Evolutionary conservation across 2,797 vertebrate species (phyloP).

Genomic region (Sebastes nivosus): DNA sequence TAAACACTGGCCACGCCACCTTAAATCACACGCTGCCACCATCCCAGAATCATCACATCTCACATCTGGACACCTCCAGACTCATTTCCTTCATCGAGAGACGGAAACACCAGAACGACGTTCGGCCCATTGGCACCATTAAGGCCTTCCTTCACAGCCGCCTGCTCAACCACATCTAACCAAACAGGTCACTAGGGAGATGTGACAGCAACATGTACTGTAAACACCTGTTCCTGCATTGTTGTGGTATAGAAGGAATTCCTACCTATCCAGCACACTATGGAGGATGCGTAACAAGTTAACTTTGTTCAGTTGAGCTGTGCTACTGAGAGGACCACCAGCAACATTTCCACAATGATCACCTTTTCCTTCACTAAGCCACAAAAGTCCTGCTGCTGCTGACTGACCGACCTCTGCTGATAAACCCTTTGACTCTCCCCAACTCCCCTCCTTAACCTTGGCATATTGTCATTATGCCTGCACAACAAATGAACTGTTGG

Average conservation of each 20-base stretch:
- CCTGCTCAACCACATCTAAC: conserved; percentile 89
- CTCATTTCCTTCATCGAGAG: conserved; percentile 95
- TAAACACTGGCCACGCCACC: conserved; percentile 22
- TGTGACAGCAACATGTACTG: background rate
- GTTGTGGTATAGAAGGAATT: background rate
- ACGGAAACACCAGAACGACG: conserved; percentile 95
- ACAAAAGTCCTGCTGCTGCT: conserved; percentile 88
- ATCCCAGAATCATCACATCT: conserved; percentile 55
- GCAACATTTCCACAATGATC: conserved; percentile 69
- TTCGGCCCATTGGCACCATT: conserved; percentile 88
- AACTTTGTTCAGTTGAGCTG: conserved; percentile 26
- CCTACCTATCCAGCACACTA: background rate
- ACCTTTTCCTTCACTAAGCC: conserved; percentile 87
- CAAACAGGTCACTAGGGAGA: background rate
- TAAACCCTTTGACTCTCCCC: conserved; percentile 39
- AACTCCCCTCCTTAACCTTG: conserved; percentile 32
- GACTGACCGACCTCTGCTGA: conserved; percentile 80
- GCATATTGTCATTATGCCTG: conserved; percentile 73
- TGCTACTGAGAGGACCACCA: conserved; percentile 46
- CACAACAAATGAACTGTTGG: conserved; percentile 74
- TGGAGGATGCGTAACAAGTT: background rate
- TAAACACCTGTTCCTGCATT: background rate
- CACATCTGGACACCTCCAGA: conserved; percentile 90
- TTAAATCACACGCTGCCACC: conserved; percentile 30
- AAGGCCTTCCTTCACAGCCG: conserved; percentile 93